phyloP scores from a whole-genome alignment of 1,140 invertebrate genomes.

The Holcopasites calliopsidis region DNA sequence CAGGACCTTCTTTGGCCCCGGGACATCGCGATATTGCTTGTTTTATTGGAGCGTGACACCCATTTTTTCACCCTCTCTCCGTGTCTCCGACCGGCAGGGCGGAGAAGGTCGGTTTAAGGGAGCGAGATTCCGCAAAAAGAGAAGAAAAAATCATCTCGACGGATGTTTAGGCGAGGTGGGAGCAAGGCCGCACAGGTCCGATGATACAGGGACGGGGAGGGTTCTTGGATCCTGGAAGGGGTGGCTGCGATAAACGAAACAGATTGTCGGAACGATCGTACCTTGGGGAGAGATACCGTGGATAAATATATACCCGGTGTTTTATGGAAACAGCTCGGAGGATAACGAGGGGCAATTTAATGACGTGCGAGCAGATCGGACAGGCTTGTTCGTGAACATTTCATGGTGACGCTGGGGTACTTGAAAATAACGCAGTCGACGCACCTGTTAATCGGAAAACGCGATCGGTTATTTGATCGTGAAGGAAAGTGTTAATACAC shows the following conservation, averaged over 20 bases:
- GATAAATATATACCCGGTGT: slow-evolving; percentile 49
- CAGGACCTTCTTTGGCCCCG: slow-evolving; percentile 62
- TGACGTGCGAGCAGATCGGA: not conserved
- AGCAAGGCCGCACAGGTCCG: no score
- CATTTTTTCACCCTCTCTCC: slow-evolving; percentile 47
- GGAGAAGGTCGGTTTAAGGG: slow-evolving; percentile 10
- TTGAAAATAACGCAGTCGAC: slow-evolving; percentile 7
- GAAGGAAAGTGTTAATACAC: slow-evolving; percentile 23
- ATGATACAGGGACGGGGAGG: not conserved
- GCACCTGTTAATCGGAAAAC: not conserved
- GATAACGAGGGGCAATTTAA: slow-evolving; percentile 46
- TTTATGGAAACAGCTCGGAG: slow-evolving; percentile 50
- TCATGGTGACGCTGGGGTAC: not conserved
- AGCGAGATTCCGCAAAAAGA: slow-evolving; percentile 14
- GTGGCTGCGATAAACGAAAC: slow-evolving; percentile 54
- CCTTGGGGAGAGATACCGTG: slow-evolving; percentile 26
- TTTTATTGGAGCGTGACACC: slow-evolving; percentile 75
- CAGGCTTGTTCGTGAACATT: slow-evolving; percentile 21
- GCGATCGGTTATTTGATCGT: slow-evolving; percentile 2
- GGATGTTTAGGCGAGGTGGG: slow-evolving; percentile 59
- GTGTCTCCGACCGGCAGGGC: slow-evolving; percentile 2
- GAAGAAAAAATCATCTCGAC: slow-evolving; percentile 55
- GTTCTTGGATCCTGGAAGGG: not conserved
- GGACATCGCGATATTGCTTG: slow-evolving; percentile 74
- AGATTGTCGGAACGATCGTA: slow-evolving; percentile 51